Evolutionary conservation across 2,797 vertebrate species (phyloP), one percentile per base, ranked within the genome.

Genomic region (Hydrophis major): DNA sequence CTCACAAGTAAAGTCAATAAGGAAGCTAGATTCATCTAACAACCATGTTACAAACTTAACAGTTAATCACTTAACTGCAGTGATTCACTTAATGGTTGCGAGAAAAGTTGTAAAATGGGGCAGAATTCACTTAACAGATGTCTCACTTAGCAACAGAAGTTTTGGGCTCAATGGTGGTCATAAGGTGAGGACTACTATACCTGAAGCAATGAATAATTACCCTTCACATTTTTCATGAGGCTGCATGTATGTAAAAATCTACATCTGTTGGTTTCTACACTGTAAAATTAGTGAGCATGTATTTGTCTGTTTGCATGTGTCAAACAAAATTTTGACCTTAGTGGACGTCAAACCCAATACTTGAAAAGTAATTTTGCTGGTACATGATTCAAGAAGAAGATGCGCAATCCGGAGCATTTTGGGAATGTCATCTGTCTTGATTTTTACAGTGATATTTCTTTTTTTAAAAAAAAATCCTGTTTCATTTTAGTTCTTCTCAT

Each of bases 351-450:
- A 37, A 74, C 2, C 56, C 55, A 37, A 91, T 83, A 89, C n/a
- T n/a, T 59, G 25, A 92, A 93, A 94, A 93, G 88, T 91, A 6
- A 83, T 69, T 94, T 91, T 90, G 91, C 87, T 93, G 88, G 16
- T 47, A 0, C 53, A 25, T 93, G 57, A 88, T 95, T 95, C 37
- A 87, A 86, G 89, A 93, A 53, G 55, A 47, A 86, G 87, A 86
- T 42, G n/a, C 83, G 89, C 89, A 89, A 63, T n/a, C 20, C 10
- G 28, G 86, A 74, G 89, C 5, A 78, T 93, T 94, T 94, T 90
- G 50, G 55, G 90, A 56, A 42, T 74, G 37, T 14, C 32, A 10
- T 28, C 92, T 4, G 18, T 94, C 92, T 4, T 87, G 37, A 87
- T 37, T 74, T 74, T 37, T 50, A 74, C 89, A 59, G 90, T 90